Percentiles rank a stretch among this genome's conserved stretches.
Conservation (phyloP, 2,113 vertebrate species). For the Oriolus oriolus region DNA sequence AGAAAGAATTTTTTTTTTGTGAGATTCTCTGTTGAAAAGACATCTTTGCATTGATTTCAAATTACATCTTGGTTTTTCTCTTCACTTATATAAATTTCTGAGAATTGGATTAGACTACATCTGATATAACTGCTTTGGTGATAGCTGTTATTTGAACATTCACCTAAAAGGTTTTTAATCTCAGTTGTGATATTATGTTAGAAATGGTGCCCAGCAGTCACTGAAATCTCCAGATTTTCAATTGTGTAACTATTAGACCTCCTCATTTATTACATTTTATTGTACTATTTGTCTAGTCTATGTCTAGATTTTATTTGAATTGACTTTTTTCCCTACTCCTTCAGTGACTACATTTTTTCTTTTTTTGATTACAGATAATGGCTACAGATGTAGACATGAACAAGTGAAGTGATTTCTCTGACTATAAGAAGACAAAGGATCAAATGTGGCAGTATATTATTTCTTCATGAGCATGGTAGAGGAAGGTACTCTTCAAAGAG, state of each 20-base stretch:
- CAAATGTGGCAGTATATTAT: neutral
- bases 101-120: neutral
- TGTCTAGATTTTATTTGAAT: neutral
- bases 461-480: neutral
- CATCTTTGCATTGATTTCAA: neutral
- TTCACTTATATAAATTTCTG: neutral
- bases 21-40: neutral
- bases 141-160: neutral
- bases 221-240: neutral
- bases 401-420: neutral
- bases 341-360: neutral
- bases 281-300: neutral
- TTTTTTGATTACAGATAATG: neutral
- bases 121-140: neutral
- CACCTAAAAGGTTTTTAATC: neutral
- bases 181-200: neutral
- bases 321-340: neutral
- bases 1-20: rapidly evolving
- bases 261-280: neutral
- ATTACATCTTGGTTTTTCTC: neutral
- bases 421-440: neutral
- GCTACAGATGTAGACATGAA: neutral
- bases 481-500: neutral
- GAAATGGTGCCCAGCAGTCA: neutral
- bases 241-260: neutral